Evolutionary conservation across 2,113 vertebrate genomes (phyloP), one percentile per base, ranked within the genome.

Genomic region (Mugil cephalus): DNA sequence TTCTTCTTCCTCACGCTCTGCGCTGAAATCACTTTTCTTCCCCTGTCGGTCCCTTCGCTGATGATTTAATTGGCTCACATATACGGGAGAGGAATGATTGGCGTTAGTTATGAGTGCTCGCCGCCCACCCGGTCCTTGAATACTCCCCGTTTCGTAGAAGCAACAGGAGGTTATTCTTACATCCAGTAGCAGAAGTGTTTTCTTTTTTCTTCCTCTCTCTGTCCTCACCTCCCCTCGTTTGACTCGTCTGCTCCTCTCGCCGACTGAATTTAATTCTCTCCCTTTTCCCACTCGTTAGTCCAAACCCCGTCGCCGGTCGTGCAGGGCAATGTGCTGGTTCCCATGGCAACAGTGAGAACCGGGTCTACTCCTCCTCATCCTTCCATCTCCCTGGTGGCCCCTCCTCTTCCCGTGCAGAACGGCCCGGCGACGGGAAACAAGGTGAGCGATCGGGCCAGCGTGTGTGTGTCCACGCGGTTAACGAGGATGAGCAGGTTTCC

Each of bases 321-420:
- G 86, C 93, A 94, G 87, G 95, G 92, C 91, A 97, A 96, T 90
- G 95, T 96, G 90, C 82, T 96, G 64, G 96, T 97, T 90, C 95
- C 96, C 74, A 91, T 96, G 95, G 94, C 95, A 10, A 94, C 96
- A 6, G 94, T 96, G 68, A 92, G 94, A 79, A 90, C 94, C 3
- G 94, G 93, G 43, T 85, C 95, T 1, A 88, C 95, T 72, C 91
- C 94, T 90, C 94, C 95, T 21, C 92, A 95, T 77, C 94, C 95
- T 35, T 81, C 91, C 7, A 90, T 96, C 71, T 95, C 96, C 46
- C 90, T 96, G 50, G 94, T 95, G 72, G 93, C 95, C 53, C 94
- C 95, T 0, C 94, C 95, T 39, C 96, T 97, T 93, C 94, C 95
- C 64, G 93, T 97, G 60, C 96, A 96, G 89, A 96, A 97, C 8